Base-by-base conservation (phyloP, 2,888 invertebrate genomes). In the Nemotelus nigrinus region DNA sequence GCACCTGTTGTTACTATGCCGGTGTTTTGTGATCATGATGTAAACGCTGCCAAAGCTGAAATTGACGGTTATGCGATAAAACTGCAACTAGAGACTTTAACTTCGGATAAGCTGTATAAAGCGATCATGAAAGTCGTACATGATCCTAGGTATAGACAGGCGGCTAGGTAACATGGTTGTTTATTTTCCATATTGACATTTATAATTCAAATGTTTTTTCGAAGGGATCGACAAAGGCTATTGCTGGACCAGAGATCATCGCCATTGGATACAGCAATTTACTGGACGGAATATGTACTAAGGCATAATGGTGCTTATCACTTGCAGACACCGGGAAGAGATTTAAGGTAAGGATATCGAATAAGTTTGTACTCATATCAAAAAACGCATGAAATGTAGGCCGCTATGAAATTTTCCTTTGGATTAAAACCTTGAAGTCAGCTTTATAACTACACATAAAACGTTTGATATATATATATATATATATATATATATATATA, bases 281-380 rank as follows among this genome's bases (percentile, higher is more conserved):
- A 93, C 87, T 95, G 95, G 94, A 95, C 95, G 0, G 96, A 96
- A 84, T 95, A 96, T 82, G 93, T 96, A 0, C 89, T 95, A 10
- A 89, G 94, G 67, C 93, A 96, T 83, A 92, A 91, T 82, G 95
- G 95, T 0, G 95, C 95, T 0, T 91, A 91, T 79, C 95, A 95
- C 84, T 87, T 95, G 41, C 93, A 93, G 83, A 92, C 93, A 1
- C 92, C 93, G 0, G 90, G 93, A 0, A 92, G 93, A 83, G 90
- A 94, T 82, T 87, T 95, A 84, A 90, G 90, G 84, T 86, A 81
- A 80, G 55, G 10, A 65, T 7, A 10, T 65, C 53, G 10, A 39
- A 60, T 39, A 60, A 60, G 7, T 57, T 57, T 1, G 25, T 1
- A 1, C 25, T 25, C 25, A 25, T 1, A 25, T 25, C 25, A 25